Evolutionary conservation across 2,113 vertebrate genomes (phyloP).

Genomic region (Glaucomys volans): DNA sequence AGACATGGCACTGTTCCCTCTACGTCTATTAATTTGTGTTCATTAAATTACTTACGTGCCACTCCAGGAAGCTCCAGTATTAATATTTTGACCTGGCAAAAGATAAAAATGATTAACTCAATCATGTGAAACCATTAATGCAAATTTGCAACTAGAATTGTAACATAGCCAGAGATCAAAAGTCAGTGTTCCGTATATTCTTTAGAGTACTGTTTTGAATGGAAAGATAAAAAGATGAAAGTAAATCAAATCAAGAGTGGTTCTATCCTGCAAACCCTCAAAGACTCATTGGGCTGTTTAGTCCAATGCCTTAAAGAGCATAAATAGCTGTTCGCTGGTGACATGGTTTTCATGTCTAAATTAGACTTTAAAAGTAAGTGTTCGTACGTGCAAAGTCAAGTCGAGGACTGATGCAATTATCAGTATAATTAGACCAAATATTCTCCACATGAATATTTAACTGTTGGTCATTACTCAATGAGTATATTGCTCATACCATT

Average conservation of each 20-base stretch:
- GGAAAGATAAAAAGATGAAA: conserved; percentile 49
- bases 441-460: conserved; percentile 39
- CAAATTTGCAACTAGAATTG: conserved; percentile 46
- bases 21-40: conserved; percentile 16
- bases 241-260: conserved; percentile 35
- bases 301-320: not conserved
- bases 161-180: conserved; percentile 21
- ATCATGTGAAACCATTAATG: not conserved
- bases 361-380: not conserved
- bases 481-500: not conserved
- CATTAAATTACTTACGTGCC: conserved; percentile 26
- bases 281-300: conserved; percentile 2
- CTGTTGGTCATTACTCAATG: not conserved
- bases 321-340: not conserved
- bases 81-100: conserved; percentile 57
- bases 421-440: not conserved
- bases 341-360: not conserved
- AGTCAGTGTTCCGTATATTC: not conserved
- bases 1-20: not conserved
- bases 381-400: conserved; percentile 43
- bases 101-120: conserved; percentile 50
- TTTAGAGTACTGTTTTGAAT: not conserved
- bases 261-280: not conserved
- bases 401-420: not conserved
- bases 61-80: conserved; percentile 18